Evolutionary conservation across 2,113 vertebrate species (phyloP), one percentile per base, ranked within the genome.

Genomic region (Micromys minutus): DNA sequence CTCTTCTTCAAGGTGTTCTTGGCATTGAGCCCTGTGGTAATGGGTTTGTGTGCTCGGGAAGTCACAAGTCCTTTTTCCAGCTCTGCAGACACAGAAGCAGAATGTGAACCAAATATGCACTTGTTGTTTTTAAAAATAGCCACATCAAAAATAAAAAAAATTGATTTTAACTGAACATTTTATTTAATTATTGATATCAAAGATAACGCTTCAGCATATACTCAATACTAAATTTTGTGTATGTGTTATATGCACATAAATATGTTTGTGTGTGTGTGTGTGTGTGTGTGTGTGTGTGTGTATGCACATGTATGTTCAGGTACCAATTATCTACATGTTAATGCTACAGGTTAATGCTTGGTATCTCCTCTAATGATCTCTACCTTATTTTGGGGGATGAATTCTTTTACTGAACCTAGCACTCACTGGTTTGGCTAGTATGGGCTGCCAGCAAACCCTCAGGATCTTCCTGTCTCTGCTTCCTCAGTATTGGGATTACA

Each of bases 101-200:
- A 74, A 34, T 19, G 15, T 71, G 15, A 59, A 45, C 47, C 50
- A 96, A 93, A 89, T 59, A 55, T 4, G 7, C 17, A 45, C 71
- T 89, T 90, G 36, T 26, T 67, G 29, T 26, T 55, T 67, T 86
- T 89, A 47, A 86, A 94, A 93, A 77, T 59, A 89, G 19, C 11
- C 17, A 92, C 10, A 81, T 76, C 71, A 85, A 94, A 91, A 67
- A 63, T 65, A 47, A 47, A 85, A 74, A 4, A 87, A 72, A n/a
- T 89, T 67, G 11, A 94, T 63, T 87, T 89, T 80, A 89, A 34
- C 36, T 9, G n/a, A n/a, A 59, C 39, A 84, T 74, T 93, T 91
- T 81, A 61, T 65, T 87, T 89, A 74, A 87, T 69, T 26, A 1
- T 31, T 50, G 36, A 85, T 45, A 65, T 31, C 13, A 45, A 77